These are phyloP conservation scores for Alligator sinensis DNA, from an alignment of 2,113 vertebrate genomes.

Conservation along the genomic window DNA sequence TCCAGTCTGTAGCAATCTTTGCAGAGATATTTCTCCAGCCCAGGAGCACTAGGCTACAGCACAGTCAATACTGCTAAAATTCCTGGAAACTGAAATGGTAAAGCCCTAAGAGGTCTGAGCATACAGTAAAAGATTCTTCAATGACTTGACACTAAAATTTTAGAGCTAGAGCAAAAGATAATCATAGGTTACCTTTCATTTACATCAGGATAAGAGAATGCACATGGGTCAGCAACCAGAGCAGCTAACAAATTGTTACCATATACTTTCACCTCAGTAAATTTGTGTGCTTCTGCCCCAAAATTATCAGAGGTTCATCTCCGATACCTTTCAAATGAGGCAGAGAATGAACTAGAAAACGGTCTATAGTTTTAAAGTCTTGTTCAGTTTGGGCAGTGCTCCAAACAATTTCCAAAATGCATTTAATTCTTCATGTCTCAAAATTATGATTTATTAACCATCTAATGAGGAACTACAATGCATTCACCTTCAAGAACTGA, in stretches of 20 bases:
- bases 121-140: fast-evolving
- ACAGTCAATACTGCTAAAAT: fast-evolving
- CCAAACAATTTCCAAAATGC: background rate
- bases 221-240: no score
- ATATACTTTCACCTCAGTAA: no score
- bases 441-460: background rate
- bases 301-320: background rate
- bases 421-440: background rate
- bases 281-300: no score
- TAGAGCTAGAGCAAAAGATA: background rate
- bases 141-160: background rate
- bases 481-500: background rate
- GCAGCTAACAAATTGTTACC: no score
- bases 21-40: background rate
- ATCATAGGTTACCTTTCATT: no score
- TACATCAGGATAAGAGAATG: no score
- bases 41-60: background rate
- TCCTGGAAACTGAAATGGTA: background rate
- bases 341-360: background rate
- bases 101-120: background rate
- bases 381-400: background rate
- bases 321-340: background rate
- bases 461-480: background rate
- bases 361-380: background rate
- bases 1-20: fast-evolving